These are phyloP conservation scores for Liasis olivaceus DNA, from an alignment of 2,797 vertebrate species.

Conservation along the genomic window DNA sequence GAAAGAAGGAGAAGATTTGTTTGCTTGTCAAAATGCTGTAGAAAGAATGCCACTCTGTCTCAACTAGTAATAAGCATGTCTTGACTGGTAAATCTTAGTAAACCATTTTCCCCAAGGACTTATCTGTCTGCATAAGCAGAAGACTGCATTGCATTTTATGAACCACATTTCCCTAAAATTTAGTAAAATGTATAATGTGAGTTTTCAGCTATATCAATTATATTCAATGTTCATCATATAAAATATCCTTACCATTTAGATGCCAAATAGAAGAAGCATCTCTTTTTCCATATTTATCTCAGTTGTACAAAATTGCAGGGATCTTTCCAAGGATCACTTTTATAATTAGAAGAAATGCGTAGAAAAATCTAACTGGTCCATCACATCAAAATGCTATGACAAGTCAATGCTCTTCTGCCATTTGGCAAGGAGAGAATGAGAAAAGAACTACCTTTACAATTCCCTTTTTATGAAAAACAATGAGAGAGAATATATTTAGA, in stretches of 20 bases:
- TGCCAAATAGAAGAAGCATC: not conserved
- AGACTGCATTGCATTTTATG: constrained; percentile 47
- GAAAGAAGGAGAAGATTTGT: constrained; percentile 60
- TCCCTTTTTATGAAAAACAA: too few relatives aligned
- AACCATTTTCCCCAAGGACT: constrained; percentile 45
- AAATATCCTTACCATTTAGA: constrained; percentile 11
- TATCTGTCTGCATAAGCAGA: constrained; percentile 57
- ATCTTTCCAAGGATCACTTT: not conserved
- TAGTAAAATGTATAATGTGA: constrained; percentile 37
- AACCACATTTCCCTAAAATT: constrained; percentile 55
- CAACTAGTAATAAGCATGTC: constrained; percentile 48
- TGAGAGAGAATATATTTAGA: too few relatives aligned
- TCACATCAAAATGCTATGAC: too few relatives aligned
- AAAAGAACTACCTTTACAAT: too few relatives aligned
- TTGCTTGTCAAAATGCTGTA: constrained; percentile 64
- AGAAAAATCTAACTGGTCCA: too few relatives aligned
- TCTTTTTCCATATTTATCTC: not conserved
- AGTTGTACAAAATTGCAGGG: not conserved
- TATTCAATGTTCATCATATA: constrained; percentile 32
- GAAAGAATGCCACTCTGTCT: constrained; percentile 39
- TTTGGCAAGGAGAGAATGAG: too few relatives aligned
- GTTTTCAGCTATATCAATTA: constrained; percentile 54
- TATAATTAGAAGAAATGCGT: not conserved
- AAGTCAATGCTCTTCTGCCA: too few relatives aligned
- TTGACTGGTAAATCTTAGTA: constrained; percentile 52